Conservation (phyloP, 2,888 invertebrate species). For the Hylaea fasciaria region DNA sequence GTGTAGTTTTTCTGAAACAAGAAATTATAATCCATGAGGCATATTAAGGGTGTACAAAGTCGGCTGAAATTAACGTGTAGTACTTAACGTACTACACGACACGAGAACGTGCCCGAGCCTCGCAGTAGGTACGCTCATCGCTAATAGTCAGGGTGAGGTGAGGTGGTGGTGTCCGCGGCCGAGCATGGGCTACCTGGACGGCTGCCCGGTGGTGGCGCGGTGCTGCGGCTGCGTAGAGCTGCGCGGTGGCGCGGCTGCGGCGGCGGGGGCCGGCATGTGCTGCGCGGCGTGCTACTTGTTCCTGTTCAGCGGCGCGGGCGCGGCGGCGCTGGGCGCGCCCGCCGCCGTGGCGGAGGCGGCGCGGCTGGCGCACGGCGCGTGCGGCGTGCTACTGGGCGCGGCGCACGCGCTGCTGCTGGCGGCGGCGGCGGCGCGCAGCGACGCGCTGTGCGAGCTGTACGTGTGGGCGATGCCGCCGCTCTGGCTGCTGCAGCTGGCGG, state of each 20-base stretch:
- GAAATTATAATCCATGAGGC: no score
- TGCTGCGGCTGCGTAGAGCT: neutral
- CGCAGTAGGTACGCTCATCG: neutral
- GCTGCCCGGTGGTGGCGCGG: neutral
- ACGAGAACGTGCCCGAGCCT: neutral
- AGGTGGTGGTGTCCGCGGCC: neutral
- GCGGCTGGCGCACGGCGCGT: constrained; percentile 49
- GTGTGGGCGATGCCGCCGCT: constrained; percentile 49
- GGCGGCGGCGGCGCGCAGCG: constrained; percentile 44
- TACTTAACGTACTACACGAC: neutral
- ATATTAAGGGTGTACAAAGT: no score
- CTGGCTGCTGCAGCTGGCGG: constrained; percentile 23
- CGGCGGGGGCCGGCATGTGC: no score
- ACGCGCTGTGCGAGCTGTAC: constrained; percentile 56
- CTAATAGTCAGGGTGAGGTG: no score
- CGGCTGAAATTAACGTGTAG: neutral
- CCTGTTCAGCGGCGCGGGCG: constrained; percentile 31
- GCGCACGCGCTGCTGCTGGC: constrained; percentile 49
- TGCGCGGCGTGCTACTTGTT: no score
- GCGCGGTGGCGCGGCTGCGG: neutral
- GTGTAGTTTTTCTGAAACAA: no score
- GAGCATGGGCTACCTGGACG: neutral
- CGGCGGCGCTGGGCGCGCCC: constrained; percentile 30
- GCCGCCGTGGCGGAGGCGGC: constrained; percentile 23
- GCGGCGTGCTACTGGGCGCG: constrained; percentile 52